Evolutionary conservation across 2,797 vertebrate genomes (phyloP).

Genomic region (Propithecus perrieri): DNA sequence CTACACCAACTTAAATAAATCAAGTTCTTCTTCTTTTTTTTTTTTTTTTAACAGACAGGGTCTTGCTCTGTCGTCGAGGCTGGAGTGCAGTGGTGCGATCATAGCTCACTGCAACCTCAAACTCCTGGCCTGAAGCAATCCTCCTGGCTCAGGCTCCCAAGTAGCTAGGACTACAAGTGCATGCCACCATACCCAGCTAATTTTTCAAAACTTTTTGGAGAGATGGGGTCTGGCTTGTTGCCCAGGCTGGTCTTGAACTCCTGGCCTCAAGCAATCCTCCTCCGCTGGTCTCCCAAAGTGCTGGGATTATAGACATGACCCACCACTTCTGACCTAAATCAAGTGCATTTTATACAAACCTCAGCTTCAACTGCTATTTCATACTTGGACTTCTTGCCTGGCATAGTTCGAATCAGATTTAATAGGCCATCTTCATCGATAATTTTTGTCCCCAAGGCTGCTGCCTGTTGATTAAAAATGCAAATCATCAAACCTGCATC

Average conservation of each 20-base stretch:
- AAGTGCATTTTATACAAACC: constrained; percentile 83
- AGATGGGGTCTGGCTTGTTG: too few relatives aligned
- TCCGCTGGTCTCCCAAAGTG: neutral
- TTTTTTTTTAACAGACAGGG: neutral
- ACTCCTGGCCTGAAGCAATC: too few relatives aligned
- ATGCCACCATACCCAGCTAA: too few relatives aligned
- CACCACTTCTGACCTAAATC: neutral
- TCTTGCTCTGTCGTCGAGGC: neutral
- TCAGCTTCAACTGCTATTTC: constrained; percentile 93
- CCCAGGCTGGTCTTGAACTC: too few relatives aligned
- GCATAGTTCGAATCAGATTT: constrained; percentile 94
- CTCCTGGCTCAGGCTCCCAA: too few relatives aligned
- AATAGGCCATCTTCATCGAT: constrained; percentile 95
- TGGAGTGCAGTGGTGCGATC: too few relatives aligned
- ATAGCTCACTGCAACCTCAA: too few relatives aligned
- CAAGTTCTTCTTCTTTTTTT: neutral
- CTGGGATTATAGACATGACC: neutral
- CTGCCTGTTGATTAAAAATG: constrained; percentile 88
- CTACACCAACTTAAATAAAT: neutral
- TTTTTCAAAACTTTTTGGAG: too few relatives aligned
- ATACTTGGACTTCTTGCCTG: constrained; percentile 97
- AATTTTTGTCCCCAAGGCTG: constrained; percentile 92
- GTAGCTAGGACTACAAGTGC: too few relatives aligned
- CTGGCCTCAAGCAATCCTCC: neutral
- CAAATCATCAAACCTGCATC: constrained; percentile 44